A percentile compares a stretch with the other conserved stretches of the same genome.
These are phyloP conservation scores for Epinotia ramella DNA, from an alignment of 2,888 invertebrate genomes.

Conservation along the genomic window DNA sequence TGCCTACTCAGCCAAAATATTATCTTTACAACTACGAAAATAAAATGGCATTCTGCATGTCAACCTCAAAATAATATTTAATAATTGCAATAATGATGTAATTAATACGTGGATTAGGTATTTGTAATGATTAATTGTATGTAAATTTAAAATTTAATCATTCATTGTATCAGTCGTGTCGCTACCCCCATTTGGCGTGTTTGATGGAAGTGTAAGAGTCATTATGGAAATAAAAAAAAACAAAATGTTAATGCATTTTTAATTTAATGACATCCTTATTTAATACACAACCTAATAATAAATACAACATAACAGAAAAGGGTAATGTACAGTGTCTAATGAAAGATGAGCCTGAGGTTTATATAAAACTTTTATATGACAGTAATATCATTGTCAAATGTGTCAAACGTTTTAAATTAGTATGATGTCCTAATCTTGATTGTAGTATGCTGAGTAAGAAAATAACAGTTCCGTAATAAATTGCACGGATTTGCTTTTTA, in stretches of 20 bases:
- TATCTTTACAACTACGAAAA: neutral
- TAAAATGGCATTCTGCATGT: neutral
- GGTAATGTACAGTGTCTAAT: no score
- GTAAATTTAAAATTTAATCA: constrained; percentile 65
- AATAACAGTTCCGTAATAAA: no score
- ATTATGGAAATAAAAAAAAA: constrained; percentile 72
- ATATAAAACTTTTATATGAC: no score
- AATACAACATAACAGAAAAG: no score
- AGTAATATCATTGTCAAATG: no score
- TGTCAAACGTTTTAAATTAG: no score
- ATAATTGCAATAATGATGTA: constrained; percentile 79
- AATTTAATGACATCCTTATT: constrained; percentile 48
- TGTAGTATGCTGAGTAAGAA: no score
- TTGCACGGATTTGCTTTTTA: no score
- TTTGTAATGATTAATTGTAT: constrained; percentile 70
- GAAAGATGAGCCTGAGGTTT: no score
- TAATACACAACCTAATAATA: no score
- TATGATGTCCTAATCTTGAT: no score
- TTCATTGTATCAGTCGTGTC: constrained; percentile 76
- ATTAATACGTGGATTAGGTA: constrained; percentile 65
- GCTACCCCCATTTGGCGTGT: constrained; percentile 79
- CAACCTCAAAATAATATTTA: constrained; percentile 58
- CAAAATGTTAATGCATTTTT: constrained; percentile 58
- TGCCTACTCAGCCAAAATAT: no score
- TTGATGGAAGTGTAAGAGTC: constrained; percentile 75